A percentile compares a stretch with the other conserved stretches of the same genome.
phyloP scores from a whole-genome alignment of 2,113 vertebrate genomes.

The Corythornis madagascariensis region DNA sequence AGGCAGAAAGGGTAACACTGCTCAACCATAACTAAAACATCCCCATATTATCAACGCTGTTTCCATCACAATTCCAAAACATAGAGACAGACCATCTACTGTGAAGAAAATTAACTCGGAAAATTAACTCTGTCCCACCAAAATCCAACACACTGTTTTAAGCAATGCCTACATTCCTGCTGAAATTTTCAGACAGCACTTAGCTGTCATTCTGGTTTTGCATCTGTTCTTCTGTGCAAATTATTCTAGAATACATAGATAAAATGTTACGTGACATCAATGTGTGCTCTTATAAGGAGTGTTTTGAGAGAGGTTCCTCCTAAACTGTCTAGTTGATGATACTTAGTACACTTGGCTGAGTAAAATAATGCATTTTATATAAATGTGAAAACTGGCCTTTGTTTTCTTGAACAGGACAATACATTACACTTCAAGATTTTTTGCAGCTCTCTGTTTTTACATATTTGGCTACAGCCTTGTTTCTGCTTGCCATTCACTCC shows the following conservation, averaged over 20 bases:
- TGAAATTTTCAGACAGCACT: neutral
- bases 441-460: neutral
- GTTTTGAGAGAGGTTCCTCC: neutral
- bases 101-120: neutral
- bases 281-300: neutral
- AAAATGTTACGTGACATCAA: neutral
- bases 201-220: neutral
- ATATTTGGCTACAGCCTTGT: neutral
- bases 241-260: neutral
- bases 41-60: neutral
- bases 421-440: neutral
- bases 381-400: neutral
- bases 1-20: neutral
- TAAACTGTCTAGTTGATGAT: neutral
- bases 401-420: neutral
- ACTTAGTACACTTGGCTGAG: neutral
- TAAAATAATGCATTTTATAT: neutral
- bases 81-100: neutral
- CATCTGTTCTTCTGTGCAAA: neutral
- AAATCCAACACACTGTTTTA: neutral
- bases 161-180: neutral
- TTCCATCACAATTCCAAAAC: neutral
- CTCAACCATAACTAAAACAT: neutral
- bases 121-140: neutral
- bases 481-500: neutral